Conservation (phyloP, 2,797 vertebrate genomes). For the Oreonectes daqikongensis region DNA sequence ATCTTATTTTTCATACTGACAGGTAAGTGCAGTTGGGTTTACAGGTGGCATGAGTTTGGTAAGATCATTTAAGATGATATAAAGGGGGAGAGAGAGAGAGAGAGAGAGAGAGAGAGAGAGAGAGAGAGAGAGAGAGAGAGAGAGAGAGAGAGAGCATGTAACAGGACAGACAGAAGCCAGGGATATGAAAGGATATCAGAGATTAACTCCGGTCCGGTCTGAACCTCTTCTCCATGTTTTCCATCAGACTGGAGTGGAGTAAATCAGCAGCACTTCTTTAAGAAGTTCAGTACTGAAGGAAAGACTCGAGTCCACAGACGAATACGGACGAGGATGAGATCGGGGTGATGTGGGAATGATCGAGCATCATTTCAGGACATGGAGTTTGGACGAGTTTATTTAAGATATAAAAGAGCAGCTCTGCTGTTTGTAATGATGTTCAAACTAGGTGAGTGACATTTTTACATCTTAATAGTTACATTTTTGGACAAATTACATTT, state of each 20-base stretch:
- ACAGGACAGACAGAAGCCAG: background rate
- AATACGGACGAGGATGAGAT: background rate
- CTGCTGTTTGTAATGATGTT: slow-evolving; percentile 74
- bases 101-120: slow-evolving; percentile 11
- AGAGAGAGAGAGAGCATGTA: slow-evolving; percentile 6
- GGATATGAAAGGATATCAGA: background rate
- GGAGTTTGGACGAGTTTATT: slow-evolving; percentile 67
- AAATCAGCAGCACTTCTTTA: background rate
- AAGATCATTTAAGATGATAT: background rate
- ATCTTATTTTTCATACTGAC: background rate
- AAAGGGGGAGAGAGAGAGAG: background rate
- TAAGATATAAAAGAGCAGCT: slow-evolving; percentile 13
- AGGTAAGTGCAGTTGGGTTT: background rate
- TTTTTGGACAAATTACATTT: background rate
- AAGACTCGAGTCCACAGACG: background rate
- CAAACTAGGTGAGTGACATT: slow-evolving; percentile 69
- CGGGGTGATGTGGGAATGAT: slow-evolving; percentile 58
- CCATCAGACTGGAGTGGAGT: background rate
- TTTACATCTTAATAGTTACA: background rate
- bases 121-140: slow-evolving; percentile 6
- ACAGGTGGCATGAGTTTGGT: slow-evolving; percentile 3
- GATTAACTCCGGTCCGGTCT: background rate
- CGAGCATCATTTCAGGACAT: slow-evolving; percentile 59
- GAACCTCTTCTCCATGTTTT: slow-evolving; percentile 10
- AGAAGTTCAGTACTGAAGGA: background rate